Conservation (phyloP, 2,113 vertebrate genomes). For the Corythoichthys intestinalis region DNA sequence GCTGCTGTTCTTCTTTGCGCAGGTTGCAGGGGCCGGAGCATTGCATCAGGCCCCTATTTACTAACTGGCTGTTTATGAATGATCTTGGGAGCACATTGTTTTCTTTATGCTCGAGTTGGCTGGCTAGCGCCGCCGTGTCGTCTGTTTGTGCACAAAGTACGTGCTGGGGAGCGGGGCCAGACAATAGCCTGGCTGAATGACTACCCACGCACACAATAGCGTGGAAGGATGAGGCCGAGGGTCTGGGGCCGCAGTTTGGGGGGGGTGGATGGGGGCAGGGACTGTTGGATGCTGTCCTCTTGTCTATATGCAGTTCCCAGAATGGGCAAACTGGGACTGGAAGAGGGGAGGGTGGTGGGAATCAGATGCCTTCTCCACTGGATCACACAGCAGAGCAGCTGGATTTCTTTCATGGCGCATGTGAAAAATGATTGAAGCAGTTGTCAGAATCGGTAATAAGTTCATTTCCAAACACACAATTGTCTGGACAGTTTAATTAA, state of each 20-base stretch:
- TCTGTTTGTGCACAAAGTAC: slow-evolving; percentile 71
- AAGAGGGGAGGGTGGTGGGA: slow-evolving; percentile 74
- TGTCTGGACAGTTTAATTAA: not conserved
- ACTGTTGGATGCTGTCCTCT: slow-evolving; percentile 58
- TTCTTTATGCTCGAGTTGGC: slow-evolving; percentile 68
- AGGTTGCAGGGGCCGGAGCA: slow-evolving; percentile 33
- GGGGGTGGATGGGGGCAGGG: slow-evolving; percentile 53
- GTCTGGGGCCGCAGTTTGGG: slow-evolving; percentile 59
- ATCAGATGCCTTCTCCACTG: slow-evolving; percentile 63
- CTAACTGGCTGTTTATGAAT: slow-evolving; percentile 56
- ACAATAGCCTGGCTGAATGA: slow-evolving; percentile 74
- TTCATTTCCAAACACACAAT: slow-evolving; percentile 12
- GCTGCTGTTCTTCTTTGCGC: slow-evolving; percentile 40
- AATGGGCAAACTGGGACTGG: slow-evolving; percentile 47
- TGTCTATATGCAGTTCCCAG: slow-evolving; percentile 64
- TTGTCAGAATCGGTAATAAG: slow-evolving; percentile 61
- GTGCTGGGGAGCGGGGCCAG: slow-evolving; percentile 63
- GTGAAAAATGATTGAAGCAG: slow-evolving; percentile 71
- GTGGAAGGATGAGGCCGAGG: slow-evolving; percentile 66
- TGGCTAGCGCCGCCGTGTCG: slow-evolving; percentile 63
- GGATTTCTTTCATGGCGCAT: slow-evolving; percentile 74
- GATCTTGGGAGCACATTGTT: slow-evolving; percentile 72
- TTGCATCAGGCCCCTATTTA: slow-evolving; percentile 59
- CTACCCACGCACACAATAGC: slow-evolving; percentile 72
- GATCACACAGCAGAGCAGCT: slow-evolving; percentile 70